A percentile compares a stretch with the other conserved stretches of the same genome.
These are phyloP conservation scores for Sinocyclocheilus anshuiensis DNA, from an alignment of 2,113 vertebrate species.

Conservation along the genomic window DNA sequence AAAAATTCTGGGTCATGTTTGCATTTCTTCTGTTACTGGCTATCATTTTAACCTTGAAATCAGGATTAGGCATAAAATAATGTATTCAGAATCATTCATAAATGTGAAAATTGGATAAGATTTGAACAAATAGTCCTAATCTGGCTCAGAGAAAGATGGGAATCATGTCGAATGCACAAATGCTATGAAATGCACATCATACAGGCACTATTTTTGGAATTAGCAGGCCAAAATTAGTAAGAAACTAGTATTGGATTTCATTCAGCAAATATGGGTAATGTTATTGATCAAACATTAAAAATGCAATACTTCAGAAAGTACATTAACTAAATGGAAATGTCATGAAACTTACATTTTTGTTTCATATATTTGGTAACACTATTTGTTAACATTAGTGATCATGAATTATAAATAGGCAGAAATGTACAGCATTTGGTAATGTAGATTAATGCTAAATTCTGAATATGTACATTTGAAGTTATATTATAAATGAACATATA, in stretches of 20 bases:
- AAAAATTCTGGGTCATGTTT: too few relatives aligned
- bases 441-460: not conserved
- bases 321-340: not conserved
- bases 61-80: not conserved
- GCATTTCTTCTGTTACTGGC: too few relatives aligned
- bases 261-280: not conserved
- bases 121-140: not conserved
- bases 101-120: not conserved
- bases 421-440: not conserved
- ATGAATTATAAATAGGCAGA: not conserved
- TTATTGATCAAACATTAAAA: not conserved
- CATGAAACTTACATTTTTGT: not conserved
- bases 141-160: not conserved
- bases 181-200: too few relatives aligned
- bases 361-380: not conserved
- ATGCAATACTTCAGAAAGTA: not conserved
- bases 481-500: not conserved
- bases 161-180: not conserved
- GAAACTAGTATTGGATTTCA: not conserved
- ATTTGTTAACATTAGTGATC: too few relatives aligned
- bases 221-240: not conserved
- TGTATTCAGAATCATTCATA: not conserved
- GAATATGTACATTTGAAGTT: not conserved
- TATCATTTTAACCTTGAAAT: not conserved
- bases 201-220: too few relatives aligned